phyloP scores from a whole-genome alignment of 2,797 vertebrate genomes.

The Carapus acus region DNA sequence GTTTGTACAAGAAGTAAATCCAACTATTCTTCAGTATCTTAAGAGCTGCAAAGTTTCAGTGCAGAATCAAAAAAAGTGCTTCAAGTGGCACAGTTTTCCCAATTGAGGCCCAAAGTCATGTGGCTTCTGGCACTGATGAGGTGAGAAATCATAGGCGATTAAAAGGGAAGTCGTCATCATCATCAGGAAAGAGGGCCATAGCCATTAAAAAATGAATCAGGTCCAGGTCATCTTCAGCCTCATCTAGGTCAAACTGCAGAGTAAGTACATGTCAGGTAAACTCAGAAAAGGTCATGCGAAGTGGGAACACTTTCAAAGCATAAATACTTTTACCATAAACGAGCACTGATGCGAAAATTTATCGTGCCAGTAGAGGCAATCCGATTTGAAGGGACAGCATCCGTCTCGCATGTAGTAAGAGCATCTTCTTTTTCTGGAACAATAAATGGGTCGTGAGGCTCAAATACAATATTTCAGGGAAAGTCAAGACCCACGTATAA shows the following conservation, averaged over 20 bases:
- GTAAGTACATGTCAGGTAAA: neutral
- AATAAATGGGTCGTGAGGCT: neutral
- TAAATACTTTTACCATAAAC: conserved; percentile 44
- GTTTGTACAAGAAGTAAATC: too few relatives aligned
- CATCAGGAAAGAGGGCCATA: conserved; percentile 54
- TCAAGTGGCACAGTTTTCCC: too few relatives aligned
- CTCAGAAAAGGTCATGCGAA: neutral
- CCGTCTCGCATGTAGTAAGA: conserved; percentile 71
- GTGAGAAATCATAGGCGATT: conserved; percentile 42
- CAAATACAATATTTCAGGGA: too few relatives aligned
- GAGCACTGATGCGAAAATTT: conserved; percentile 39
- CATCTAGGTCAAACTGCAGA: conserved; percentile 48
- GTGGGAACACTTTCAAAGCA: neutral
- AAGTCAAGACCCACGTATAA: too few relatives aligned
- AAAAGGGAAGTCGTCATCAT: conserved; percentile 30
- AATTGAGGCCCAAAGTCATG: too few relatives aligned
- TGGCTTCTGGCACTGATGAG: conserved; percentile 6
- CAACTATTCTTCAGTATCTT: too few relatives aligned
- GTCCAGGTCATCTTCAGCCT: conserved; percentile 52
- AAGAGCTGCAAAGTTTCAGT: too few relatives aligned
- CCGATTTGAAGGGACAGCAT: conserved; percentile 80
- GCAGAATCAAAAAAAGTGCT: conserved; percentile 10
- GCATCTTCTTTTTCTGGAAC: conserved; percentile 79
- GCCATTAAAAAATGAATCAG: conserved; percentile 68
- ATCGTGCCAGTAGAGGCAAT: conserved; percentile 84